Evolutionary conservation across 2,888 invertebrate genomes (phyloP).

Genomic region (Criorhina ranunculi): DNA sequence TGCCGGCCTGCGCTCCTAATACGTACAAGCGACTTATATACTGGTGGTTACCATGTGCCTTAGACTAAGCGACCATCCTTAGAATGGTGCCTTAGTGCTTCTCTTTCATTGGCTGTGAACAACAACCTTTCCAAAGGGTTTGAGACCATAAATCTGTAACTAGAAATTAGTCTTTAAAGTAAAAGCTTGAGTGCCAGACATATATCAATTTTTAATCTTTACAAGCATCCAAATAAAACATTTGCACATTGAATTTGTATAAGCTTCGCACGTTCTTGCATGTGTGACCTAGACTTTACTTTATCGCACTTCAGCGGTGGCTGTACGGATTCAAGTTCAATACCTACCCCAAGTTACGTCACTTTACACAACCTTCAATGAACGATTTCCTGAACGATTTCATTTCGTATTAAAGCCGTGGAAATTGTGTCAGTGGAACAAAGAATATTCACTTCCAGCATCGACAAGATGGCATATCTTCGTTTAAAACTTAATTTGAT

Average conservation of each 20-base stretch:
- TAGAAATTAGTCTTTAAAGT: too few species aligned
- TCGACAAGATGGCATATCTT: slow-evolving; percentile 4
- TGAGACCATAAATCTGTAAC: too few species aligned
- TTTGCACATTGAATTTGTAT: neutral
- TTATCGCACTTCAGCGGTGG: neutral
- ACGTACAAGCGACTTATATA: too few species aligned
- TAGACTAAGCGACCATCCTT: too few species aligned
- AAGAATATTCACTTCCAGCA: neutral
- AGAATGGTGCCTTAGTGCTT: too few species aligned
- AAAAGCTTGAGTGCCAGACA: too few species aligned
- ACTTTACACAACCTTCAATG: neutral
- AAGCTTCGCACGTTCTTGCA: too few species aligned
- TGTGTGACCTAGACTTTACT: slow-evolving; percentile 1
- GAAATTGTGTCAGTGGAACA: slow-evolving; percentile 2
- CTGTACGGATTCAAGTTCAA: slow-evolving; percentile 17
- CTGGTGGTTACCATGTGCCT: too few species aligned
- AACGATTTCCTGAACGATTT: neutral
- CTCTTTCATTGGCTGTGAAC: too few species aligned
- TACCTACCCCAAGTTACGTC: neutral
- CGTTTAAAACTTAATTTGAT: neutral
- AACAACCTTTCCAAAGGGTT: too few species aligned
- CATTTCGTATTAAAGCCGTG: slow-evolving; percentile 37
- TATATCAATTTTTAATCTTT: neutral
- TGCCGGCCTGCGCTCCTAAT: too few species aligned
- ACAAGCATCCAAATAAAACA: neutral